phyloP scores from a whole-genome alignment of 1,140 invertebrate species.

The Planococcus citri region DNA sequence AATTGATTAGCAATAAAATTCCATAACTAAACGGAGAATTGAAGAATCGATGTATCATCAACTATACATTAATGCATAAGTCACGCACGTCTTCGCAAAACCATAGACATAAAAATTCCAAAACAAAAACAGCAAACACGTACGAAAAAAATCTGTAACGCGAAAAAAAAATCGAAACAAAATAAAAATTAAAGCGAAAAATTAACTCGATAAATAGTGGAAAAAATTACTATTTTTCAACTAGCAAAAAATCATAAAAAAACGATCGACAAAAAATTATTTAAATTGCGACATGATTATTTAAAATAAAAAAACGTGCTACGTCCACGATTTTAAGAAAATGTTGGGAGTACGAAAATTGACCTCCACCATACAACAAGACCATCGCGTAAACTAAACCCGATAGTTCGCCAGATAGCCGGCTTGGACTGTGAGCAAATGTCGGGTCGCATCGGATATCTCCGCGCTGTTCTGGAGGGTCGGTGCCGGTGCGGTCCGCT shows the following conservation, averaged over 20 bases:
- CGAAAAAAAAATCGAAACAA: background rate
- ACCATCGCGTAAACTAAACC: conserved; percentile 16
- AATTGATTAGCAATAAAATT: background rate
- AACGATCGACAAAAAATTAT: background rate
- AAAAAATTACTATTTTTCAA: too few relatives aligned
- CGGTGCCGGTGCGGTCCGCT: conserved; percentile 9
- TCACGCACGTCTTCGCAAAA: too few relatives aligned
- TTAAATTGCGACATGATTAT: background rate
- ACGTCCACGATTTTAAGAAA: background rate
- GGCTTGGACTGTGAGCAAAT: conserved; percentile 13
- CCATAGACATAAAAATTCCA: too few relatives aligned
- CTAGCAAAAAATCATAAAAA: background rate
- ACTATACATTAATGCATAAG: too few relatives aligned
- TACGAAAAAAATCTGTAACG: background rate
- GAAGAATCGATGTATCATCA: background rate
- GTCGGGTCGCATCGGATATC: conserved; percentile 17
- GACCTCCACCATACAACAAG: conserved; percentile 10
- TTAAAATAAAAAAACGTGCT: background rate
- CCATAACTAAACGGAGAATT: too few relatives aligned
- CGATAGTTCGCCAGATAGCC: conserved; percentile 19
- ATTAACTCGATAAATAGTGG: background rate
- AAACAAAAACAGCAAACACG: too few relatives aligned
- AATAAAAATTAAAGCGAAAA: background rate
- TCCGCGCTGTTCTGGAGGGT: conserved; percentile 14
- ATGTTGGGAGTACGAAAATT: conserved; percentile 10